Conservation (phyloP, 2,113 vertebrate genomes). For the Charadrius vociferus region DNA sequence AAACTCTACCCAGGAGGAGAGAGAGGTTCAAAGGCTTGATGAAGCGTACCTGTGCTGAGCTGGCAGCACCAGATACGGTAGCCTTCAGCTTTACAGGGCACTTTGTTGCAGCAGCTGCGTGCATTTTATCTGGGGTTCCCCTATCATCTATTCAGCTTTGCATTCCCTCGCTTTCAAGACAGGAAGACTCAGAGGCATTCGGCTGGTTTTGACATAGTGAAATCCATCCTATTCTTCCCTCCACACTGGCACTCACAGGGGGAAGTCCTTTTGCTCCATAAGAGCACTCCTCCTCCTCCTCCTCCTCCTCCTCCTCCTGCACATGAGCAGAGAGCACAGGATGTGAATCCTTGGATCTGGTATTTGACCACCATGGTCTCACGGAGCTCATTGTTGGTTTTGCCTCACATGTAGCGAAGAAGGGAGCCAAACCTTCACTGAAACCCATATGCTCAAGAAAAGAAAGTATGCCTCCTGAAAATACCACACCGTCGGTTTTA, state of each 20-base stretch:
- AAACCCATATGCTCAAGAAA: background rate
- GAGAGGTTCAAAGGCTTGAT: background rate
- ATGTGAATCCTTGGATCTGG: background rate
- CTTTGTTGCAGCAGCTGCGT: background rate
- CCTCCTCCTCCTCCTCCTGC: background rate
- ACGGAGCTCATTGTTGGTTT: background rate
- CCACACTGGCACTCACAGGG: background rate
- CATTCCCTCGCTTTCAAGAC: background rate
- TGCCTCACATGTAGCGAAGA: background rate
- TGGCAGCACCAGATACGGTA: background rate
- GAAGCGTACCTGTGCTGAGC: background rate
- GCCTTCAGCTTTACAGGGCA: background rate
- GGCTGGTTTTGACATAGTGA: background rate
- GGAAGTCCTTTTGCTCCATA: background rate
- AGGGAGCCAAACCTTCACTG: background rate
- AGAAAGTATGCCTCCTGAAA: background rate
- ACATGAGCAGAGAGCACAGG: background rate
- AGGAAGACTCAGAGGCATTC: background rate
- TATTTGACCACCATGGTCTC: background rate
- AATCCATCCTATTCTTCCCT: background rate
- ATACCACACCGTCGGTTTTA: background rate
- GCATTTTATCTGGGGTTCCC: background rate
- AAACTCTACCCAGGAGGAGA: background rate
- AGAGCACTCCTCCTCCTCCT: background rate
- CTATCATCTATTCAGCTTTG: background rate